Percentiles rank a stretch among this genome's conserved stretches.
These are phyloP conservation scores for Melanogrammus aeglefinus DNA, from an alignment of 2,797 vertebrate genomes.

Conservation along the genomic window DNA sequence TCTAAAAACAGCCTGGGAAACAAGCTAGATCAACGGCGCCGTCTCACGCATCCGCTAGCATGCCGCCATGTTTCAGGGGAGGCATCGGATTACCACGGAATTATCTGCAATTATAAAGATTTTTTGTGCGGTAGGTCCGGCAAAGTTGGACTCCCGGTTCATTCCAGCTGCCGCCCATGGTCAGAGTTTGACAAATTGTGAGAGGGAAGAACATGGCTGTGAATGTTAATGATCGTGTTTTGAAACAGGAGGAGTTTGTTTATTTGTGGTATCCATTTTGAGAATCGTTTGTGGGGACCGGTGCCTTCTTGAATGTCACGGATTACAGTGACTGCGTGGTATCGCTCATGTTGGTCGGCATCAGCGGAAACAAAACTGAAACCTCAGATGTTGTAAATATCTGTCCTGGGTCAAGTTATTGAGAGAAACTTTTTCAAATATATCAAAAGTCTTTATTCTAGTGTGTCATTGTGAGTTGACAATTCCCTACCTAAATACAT, in stretches of 20 bases:
- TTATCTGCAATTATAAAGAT: slow-evolving; percentile 51
- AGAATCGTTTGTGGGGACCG: slow-evolving; percentile 8
- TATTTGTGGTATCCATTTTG: slow-evolving; percentile 50
- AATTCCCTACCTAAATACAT: neutral
- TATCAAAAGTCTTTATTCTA: neutral
- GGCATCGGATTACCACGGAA: slow-evolving; percentile 53
- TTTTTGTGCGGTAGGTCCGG: slow-evolving; percentile 42
- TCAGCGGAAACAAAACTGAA: neutral
- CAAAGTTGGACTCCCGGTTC: slow-evolving; percentile 14
- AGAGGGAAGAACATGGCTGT: neutral
- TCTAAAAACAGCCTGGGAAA: slow-evolving; percentile 76
- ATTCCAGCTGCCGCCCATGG: neutral
- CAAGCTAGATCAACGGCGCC: slow-evolving; percentile 47
- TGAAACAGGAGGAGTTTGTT: slow-evolving; percentile 55
- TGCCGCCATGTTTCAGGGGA: slow-evolving; percentile 45
- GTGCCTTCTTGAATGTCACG: neutral
- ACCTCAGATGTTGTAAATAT: neutral
- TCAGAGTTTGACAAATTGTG: neutral
- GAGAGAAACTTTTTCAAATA: neutral
- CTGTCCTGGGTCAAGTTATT: neutral
- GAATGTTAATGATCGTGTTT: slow-evolving; percentile 41
- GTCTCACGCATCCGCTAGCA: slow-evolving; percentile 53
- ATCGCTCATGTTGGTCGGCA: neutral
- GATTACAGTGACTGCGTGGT: neutral
- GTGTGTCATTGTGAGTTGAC: neutral